A percentile compares a stretch with the other conserved stretches of the same genome.
These are phyloP conservation scores for Rhingia rostrata DNA, from an alignment of 2,888 invertebrate genomes.

Conservation along the genomic window DNA sequence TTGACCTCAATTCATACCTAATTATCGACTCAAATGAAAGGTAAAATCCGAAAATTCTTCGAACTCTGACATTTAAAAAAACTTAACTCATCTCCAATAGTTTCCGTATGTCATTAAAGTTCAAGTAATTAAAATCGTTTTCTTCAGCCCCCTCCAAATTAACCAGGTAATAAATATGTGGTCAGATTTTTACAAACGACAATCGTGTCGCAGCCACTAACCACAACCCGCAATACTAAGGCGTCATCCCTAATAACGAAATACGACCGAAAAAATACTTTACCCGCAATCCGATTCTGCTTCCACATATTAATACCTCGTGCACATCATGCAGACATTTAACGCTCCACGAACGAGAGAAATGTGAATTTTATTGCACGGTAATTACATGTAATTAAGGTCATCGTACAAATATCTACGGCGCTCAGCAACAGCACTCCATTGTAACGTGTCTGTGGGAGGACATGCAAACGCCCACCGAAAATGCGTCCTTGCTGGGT, in stretches of 20 bases:
- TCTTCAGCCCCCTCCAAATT: not conserved
- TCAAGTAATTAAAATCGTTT: not conserved
- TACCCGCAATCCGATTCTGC: conserved; percentile 12
- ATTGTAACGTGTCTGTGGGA: conserved; percentile 51
- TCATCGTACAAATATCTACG: conserved; percentile 69
- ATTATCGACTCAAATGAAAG: too few species aligned
- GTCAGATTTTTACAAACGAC: not conserved
- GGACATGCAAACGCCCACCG: conserved; percentile 51
- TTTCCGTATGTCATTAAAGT: too few species aligned
- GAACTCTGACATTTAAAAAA: too few species aligned
- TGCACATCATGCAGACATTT: conserved; percentile 49
- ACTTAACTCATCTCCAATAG: too few species aligned
- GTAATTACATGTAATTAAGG: conserved; percentile 75
- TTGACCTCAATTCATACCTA: too few species aligned
- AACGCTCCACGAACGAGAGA: conserved; percentile 59
- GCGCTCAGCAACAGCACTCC: conserved; percentile 47
- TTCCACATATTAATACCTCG: conserved; percentile 33
- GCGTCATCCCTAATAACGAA: not conserved
- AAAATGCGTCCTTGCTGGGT: conserved; percentile 51
- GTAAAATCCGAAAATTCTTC: too few species aligned
- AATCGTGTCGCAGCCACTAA: conserved; percentile 5
- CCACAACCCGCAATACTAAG: not conserved
- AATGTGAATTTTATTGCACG: conserved; percentile 73
- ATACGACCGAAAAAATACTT: not conserved
- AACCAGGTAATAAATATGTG: not conserved